Conservation (phyloP, 2,888 invertebrate genomes). For the Polymixis flavicincta region DNA sequence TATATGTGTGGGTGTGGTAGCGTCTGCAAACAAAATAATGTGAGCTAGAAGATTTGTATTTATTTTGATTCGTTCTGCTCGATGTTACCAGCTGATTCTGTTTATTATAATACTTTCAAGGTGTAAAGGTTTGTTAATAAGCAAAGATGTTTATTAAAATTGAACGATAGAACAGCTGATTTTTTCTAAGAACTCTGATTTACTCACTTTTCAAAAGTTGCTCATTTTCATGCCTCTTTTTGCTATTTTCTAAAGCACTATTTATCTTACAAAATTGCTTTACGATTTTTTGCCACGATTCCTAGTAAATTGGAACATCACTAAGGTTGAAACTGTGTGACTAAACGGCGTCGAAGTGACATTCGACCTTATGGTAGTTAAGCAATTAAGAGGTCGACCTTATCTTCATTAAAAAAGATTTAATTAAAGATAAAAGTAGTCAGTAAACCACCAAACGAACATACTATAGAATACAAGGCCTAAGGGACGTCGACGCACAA, state of each 20-base stretch:
- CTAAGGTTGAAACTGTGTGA: no score
- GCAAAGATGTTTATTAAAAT: background rate
- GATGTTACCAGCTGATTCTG: slow-evolving; percentile 23
- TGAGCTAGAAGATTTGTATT: slow-evolving; percentile 25
- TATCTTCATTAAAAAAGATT: background rate
- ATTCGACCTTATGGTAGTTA: no score
- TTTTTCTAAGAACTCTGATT: background rate
- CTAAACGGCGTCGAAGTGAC: no score
- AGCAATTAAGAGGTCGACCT: no score
- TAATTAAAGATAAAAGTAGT: background rate
- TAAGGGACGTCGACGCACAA: no score
- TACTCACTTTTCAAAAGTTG: background rate
- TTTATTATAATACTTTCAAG: slow-evolving; percentile 21
- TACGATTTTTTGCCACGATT: no score
- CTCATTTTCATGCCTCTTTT: background rate
- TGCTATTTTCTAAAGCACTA: background rate
- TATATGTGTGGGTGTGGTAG: slow-evolving; percentile 62
- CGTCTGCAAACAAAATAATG: slow-evolving; percentile 61
- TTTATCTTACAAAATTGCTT: background rate
- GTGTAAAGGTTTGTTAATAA: background rate
- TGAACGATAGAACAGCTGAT: background rate
- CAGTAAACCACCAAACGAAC: background rate
- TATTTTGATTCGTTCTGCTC: slow-evolving; percentile 16
- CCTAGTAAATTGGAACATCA: no score
- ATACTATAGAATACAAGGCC: background rate